Evolutionary conservation across 1,140 invertebrate species (phyloP), one percentile per base, ranked within the genome.

Genomic region (Augochlora pura): DNA sequence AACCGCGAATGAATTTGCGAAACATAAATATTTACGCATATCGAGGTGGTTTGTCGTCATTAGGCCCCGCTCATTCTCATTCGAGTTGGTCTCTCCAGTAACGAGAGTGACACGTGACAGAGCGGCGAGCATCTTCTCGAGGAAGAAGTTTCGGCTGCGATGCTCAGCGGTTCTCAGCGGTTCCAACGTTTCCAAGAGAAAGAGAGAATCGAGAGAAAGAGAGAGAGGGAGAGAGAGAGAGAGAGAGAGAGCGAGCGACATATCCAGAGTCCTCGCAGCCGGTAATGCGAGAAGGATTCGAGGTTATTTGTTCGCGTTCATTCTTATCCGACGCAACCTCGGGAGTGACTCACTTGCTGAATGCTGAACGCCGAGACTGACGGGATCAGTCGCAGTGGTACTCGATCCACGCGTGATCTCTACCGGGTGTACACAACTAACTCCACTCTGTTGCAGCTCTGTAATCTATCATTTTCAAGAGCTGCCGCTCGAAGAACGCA

Each of bases 301-400:
- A 86, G 74, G 72, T 86, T 86, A 83, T 85, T 85, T 85, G 85
- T 86, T 85, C 71, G 67, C 60, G 77, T 85, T 86, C 76, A 82
- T 86, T 83, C 80, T 86, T 86, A 83, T 85, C 71, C 71, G 65
- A 82, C 59, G 49, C 46, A 79, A 85, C 83, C 68, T 82, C 77
- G 77, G 21, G 64, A 80, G 72, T 86, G 83, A 86, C 76, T 86
- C 84, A 86, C 76, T 80, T 83, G 83, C 64, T 76, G 76, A 82
- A 82, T 65, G 42, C 25, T 77, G 74, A 84, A 78, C 66, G 71
- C 67, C 68, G 63, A 85, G 73, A 77, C 70, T 73, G 70, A 70
- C 71, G 59, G 80, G 68, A 85, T 84, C 79, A 73, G 71, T 68
- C 18, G 52, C 84, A 86, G 80, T 84, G 82, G 59, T 70, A 46